A percentile compares a stretch with the other conserved stretches of the same genome.
phyloP scores from a whole-genome alignment of 2,888 invertebrate species.

The Alcis repandata region DNA sequence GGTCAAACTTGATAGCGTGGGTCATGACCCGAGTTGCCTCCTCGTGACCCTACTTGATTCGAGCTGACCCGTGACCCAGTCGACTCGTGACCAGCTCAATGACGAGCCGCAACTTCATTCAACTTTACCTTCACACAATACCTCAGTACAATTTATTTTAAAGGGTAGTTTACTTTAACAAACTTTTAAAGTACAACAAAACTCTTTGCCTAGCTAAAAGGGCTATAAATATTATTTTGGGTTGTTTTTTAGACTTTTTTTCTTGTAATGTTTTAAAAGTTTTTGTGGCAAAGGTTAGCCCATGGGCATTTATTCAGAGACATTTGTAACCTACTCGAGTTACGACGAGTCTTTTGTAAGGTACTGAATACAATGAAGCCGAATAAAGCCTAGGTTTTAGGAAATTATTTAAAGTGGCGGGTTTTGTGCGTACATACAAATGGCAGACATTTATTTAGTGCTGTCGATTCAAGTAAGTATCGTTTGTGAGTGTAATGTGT shows the following conservation, averaged over 20 bases:
- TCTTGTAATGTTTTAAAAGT: slow-evolving; percentile 1
- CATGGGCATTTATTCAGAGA: not conserved
- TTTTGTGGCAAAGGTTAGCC: not conserved
- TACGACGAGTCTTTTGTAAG: not conserved
- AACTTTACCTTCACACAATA: not conserved
- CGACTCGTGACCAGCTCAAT: not conserved
- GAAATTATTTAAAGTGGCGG: slow-evolving; percentile 7
- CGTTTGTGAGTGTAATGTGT: too few relatives aligned
- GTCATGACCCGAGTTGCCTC: not conserved
- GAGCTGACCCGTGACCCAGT: not conserved
- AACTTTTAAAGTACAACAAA: not conserved
- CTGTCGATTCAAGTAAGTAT: not conserved
- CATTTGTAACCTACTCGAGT: not conserved
- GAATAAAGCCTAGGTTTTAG: slow-evolving; percentile 4
- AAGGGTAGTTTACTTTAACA: not conserved
- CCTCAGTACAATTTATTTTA: not conserved
- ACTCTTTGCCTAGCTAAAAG: not conserved
- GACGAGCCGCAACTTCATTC: not conserved
- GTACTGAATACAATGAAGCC: not conserved
- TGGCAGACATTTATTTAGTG: not conserved
- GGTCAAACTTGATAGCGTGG: too few relatives aligned
- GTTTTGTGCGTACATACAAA: slow-evolving; percentile 1
- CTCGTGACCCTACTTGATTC: not conserved
- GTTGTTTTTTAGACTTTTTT: not conserved
- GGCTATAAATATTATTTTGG: not conserved